Conservation (phyloP, 2,797 vertebrate genomes). For the Pipistrellus nathusii region DNA sequence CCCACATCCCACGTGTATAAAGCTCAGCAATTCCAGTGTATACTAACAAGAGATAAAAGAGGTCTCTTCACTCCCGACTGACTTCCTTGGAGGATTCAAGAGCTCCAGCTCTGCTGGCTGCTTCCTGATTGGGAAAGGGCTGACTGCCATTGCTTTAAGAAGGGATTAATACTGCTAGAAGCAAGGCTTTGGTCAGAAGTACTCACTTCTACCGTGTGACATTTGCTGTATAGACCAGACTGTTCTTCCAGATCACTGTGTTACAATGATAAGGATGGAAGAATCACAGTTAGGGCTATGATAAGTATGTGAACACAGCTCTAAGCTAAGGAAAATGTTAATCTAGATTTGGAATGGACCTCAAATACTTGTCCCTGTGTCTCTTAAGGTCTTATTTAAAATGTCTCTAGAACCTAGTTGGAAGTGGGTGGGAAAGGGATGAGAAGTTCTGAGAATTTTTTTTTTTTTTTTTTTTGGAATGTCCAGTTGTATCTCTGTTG, state of each 20-base stretch:
- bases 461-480: conserved; percentile 24
- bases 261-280: background rate
- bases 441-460: background rate
- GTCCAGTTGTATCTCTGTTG: background rate
- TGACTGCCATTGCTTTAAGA: conserved; percentile 29
- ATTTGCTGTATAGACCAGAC: background rate
- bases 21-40: background rate
- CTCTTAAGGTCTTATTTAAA: conserved; percentile 54
- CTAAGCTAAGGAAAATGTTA: conserved; percentile 1
- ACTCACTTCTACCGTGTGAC: conserved; percentile 23
- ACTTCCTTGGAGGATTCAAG: conserved; percentile 5
- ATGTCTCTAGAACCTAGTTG: background rate
- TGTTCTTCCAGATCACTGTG: conserved; percentile 28
- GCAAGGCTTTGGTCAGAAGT: conserved; percentile 9
- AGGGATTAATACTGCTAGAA: background rate
- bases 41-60: background rate
- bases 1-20: background rate
- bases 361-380: background rate
- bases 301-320: background rate
- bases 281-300: background rate
- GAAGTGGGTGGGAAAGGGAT: background rate
- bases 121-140: background rate
- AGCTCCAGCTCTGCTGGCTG: background rate
- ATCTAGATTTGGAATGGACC: background rate
- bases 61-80: background rate